Conservation (phyloP, 1,140 invertebrate genomes). For the Diachasmimorpha longicaudata region DNA sequence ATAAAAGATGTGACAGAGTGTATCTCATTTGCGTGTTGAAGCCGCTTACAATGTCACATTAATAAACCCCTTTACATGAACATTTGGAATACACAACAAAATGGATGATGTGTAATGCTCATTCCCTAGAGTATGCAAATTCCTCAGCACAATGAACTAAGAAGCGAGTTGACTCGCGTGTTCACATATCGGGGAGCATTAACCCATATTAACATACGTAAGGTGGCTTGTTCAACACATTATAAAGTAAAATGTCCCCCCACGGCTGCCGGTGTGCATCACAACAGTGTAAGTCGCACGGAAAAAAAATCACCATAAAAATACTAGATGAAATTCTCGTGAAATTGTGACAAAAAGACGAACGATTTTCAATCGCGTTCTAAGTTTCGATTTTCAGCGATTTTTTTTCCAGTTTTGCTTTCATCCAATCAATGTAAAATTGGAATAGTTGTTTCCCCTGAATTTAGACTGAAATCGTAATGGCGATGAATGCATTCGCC, state of each 20-base stretch:
- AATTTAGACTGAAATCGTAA: too few relatives aligned
- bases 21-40: too few relatives aligned
- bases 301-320: not conserved
- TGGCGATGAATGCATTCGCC: too few relatives aligned
- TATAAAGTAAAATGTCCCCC: not conserved
- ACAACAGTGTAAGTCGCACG: not conserved
- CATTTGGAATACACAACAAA: not conserved
- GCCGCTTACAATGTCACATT: not conserved
- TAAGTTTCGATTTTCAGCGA: too few relatives aligned
- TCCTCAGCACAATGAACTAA: not conserved
- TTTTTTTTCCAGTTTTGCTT: too few relatives aligned
- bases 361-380: too few relatives aligned
- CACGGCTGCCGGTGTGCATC: not conserved
- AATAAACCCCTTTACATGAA: not conserved
- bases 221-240: constrained; percentile 2
- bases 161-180: not conserved
- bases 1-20: too few relatives aligned
- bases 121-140: not conserved
- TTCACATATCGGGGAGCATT: constrained; percentile 3
- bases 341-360: too few relatives aligned
- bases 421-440: too few relatives aligned
- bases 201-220: constrained; percentile 1
- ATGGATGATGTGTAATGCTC: not conserved
- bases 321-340: too few relatives aligned
- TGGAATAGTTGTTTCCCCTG: too few relatives aligned